Evolutionary conservation across 2,888 invertebrate genomes (phyloP), one percentile per base, ranked within the genome.

Genomic region (Brachypterus glaber): DNA sequence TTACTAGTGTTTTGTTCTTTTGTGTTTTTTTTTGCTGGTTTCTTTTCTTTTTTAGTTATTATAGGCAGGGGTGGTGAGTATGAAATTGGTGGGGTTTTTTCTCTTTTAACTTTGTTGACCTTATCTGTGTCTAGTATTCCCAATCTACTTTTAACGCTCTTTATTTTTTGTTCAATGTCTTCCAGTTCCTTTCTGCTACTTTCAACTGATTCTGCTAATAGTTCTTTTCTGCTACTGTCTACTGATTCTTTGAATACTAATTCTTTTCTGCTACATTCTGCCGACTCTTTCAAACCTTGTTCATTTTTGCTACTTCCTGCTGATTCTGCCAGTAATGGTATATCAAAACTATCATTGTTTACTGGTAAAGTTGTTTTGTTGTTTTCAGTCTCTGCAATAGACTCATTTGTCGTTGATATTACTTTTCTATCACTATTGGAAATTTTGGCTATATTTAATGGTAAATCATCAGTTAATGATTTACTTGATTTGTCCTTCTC

Each of bases 141-240:
- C 40, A 73, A 55, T 44, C 73, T 66, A 45, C 65, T 69, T 52
- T 72, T 73, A 7, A 73, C 72, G 37, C 62, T 69, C 48, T 64
- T 67, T 35, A 81, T 79, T 62, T 77, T 77, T 45, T 71, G 73
- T 63, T 81, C 79, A 47, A 80, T 74, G 49, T 70, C 68, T 16
- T 67, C 65, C 36, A 73, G 56, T 49, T 73, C 70, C 8, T 65
- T 65, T 24, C 71, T 64, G 49, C 68, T 72, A 21, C 61, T 61
- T 17, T 52, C 49, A 47, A 59, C 59, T 5, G 67, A 62, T 57
- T 72, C 70, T 5, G 67, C 64, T n/a, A n/a, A n/a, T n/a, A n/a
- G n/a, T n/a, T n/a, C n/a, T 8, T 65, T 65, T 24, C 71, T 64
- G 49, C 68, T 72, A 21, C 61, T 61, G 17, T 52, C 49, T 47